Evolutionary conservation across 2,113 vertebrate species (phyloP).

Genomic region (Poicephalus gulielmi): DNA sequence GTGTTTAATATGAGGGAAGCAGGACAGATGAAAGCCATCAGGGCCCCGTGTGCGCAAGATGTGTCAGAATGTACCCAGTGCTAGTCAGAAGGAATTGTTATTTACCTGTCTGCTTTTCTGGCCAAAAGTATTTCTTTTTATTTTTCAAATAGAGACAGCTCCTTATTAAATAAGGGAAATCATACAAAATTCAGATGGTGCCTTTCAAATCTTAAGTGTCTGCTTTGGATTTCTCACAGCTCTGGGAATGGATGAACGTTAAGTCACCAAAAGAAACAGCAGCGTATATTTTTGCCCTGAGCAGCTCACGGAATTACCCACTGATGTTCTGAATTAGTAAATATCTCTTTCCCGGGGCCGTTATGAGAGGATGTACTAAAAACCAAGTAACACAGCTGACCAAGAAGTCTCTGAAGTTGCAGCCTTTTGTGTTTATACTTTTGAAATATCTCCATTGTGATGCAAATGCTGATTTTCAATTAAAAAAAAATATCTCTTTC

Average conservation of each 20-base stretch:
- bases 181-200: background rate
- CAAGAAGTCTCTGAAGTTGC: conserved; percentile 65
- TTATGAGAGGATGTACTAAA: conserved; percentile 27
- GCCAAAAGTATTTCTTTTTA: background rate
- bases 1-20: background rate
- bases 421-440: conserved; percentile 78
- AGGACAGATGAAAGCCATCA: background rate
- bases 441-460: conserved; percentile 81
- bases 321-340: background rate
- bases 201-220: background rate
- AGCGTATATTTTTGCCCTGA: background rate
- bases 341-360: background rate
- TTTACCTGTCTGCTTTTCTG: background rate
- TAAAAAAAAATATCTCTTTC: conserved; percentile 39
- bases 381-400: conserved; percentile 40
- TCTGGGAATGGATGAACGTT: background rate
- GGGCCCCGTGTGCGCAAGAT: background rate
- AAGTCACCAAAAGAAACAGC: background rate
- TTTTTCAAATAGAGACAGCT: background rate
- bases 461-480: conserved; percentile 77
- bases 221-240: background rate
- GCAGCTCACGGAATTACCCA: background rate
- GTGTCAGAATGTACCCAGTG: background rate
- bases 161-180: background rate
- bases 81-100: background rate